Conservation (phyloP, 1,140 invertebrate genomes). For the Rhyzopertha dominica region DNA sequence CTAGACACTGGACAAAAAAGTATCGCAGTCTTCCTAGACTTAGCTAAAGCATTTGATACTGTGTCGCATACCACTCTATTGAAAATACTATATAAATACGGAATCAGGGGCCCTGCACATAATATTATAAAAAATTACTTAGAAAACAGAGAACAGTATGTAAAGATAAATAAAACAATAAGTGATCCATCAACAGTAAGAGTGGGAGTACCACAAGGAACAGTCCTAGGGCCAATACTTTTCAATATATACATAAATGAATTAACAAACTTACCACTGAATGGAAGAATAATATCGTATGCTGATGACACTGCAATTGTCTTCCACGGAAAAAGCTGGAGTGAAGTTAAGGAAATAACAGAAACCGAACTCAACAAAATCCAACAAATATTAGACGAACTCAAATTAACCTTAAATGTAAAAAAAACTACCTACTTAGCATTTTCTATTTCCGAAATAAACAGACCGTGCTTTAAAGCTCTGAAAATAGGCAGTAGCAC, state of each 20-base stretch:
- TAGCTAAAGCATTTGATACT: not conserved
- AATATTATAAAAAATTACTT: slow-evolving; percentile 6
- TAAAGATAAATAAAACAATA: too few relatives aligned
- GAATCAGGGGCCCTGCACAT: slow-evolving; percentile 18
- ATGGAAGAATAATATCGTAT: slow-evolving; percentile 6
- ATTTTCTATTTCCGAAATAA: not conserved
- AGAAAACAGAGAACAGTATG: too few relatives aligned
- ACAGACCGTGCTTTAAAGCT: not conserved
- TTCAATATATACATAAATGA: not conserved
- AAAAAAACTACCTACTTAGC: slow-evolving; percentile 5
- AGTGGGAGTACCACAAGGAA: slow-evolving; percentile 1
- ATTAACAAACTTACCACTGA: not conserved
- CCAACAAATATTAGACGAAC: not conserved
- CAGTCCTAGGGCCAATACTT: not conserved
- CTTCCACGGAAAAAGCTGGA: not conserved
- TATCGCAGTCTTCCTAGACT: not conserved
- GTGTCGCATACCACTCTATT: slow-evolving; percentile 15
- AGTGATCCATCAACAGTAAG: not conserved
- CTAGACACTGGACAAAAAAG: not conserved
- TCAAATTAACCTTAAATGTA: not conserved
- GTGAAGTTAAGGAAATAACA: not conserved
- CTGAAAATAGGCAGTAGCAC: not conserved
- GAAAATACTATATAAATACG: slow-evolving; percentile 19
- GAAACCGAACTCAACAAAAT: not conserved
- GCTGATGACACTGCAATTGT: slow-evolving; percentile 6